Percentiles rank a stretch among this genome's conserved stretches.
Evolutionary conservation across 2,113 vertebrate species (phyloP).

Genomic region (Gymnogyps californianus): DNA sequence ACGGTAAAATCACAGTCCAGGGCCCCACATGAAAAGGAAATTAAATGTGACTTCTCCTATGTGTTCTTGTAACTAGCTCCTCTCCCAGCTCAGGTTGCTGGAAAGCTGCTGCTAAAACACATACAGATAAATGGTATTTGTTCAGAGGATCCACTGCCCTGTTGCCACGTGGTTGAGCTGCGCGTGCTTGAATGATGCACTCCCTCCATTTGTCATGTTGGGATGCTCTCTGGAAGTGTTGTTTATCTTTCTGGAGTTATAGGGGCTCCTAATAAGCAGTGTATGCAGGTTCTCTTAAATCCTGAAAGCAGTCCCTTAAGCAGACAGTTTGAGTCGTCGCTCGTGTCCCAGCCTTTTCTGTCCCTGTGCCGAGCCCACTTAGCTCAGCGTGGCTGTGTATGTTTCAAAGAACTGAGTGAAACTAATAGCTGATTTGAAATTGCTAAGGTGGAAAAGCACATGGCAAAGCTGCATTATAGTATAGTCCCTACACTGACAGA

Average conservation of each 20-base stretch:
- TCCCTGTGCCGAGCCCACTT: neutral
- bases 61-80: neutral
- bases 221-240: neutral
- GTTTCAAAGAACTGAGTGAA: neutral
- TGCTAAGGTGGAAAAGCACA: neutral
- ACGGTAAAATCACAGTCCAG: neutral
- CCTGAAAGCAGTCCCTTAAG: neutral
- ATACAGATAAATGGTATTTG: neutral
- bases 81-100: neutral
- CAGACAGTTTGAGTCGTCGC: neutral
- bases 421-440: neutral
- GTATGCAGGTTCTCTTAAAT: neutral
- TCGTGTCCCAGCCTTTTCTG: neutral
- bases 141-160: neutral
- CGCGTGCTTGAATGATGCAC: fast-evolving
- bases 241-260: neutral
- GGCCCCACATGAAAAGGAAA: neutral
- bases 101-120: neutral
- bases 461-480: neutral
- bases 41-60: neutral
- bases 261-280: neutral
- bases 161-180: neutral
- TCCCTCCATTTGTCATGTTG: neutral
- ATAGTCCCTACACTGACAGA: neutral
- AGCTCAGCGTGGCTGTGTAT: neutral